phyloP scores from a whole-genome alignment of 2,113 vertebrate species.

The Acrocephalus arundinaceus region DNA sequence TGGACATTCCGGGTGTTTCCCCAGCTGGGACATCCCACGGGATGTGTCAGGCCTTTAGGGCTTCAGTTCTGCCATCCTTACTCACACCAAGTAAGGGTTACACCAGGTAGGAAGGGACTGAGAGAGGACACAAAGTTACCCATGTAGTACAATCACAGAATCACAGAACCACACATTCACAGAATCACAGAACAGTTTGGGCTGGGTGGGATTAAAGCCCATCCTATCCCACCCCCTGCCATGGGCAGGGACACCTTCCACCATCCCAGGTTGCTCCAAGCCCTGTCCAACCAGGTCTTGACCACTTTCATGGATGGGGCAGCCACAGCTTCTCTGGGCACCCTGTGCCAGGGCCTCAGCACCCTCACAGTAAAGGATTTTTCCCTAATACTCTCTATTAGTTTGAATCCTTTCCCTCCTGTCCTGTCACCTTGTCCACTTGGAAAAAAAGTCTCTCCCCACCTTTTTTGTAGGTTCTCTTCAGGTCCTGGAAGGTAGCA shows the following conservation, averaged over 20 bases:
- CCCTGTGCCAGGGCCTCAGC: fast-evolving
- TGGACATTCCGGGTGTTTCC: neutral
- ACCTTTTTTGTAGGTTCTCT: neutral
- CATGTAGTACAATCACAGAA: neutral
- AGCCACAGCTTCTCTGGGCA: neutral
- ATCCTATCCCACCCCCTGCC: neutral
- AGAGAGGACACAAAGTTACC: neutral
- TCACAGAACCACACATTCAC: too few species aligned
- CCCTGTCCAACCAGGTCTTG: fast-evolving
- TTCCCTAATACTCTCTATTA: neutral
- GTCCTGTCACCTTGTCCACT: neutral
- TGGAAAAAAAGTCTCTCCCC: neutral
- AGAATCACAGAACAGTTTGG: neutral
- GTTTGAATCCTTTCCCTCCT: neutral
- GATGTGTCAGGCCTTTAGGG: neutral
- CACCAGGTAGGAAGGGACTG: neutral
- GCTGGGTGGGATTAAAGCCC: neutral
- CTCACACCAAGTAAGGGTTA: neutral
- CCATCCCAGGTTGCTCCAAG: neutral
- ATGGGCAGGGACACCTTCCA: neutral
- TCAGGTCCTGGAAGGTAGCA: neutral
- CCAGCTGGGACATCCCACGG: fast-evolving
- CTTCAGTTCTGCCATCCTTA: neutral
- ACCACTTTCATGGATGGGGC: fast-evolving
- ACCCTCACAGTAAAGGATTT: neutral